Evolutionary conservation across 2,888 invertebrate genomes (phyloP), one percentile per base, ranked within the genome.

Genomic region (Sinotaia quadrata): DNA sequence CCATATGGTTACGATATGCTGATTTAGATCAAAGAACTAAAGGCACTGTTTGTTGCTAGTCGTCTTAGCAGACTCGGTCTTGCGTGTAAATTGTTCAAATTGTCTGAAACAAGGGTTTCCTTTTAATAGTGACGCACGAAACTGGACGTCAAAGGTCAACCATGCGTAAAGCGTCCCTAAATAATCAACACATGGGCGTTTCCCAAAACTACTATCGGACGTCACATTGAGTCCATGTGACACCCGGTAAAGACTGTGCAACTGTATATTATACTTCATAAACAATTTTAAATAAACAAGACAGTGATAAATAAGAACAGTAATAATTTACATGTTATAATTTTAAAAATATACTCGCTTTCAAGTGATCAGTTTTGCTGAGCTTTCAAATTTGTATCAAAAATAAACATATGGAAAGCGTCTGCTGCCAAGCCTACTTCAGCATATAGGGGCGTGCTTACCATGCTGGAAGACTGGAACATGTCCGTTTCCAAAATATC

Each of bases 401-500:
- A 31, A 24, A 15, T 21, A 29, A 69, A 65, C 69, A 69, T 69
- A 69, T 69, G 69, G 59, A 36, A 59, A 52, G 44, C 29, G 47
- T 47, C 60, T 44, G 54, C 54, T 57, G 62, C 57, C 34, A 29
- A 34, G 24, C 29, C 29, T 37, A 31, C 59, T 69, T 67, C 67
- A 49, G 47, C 61, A 61, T 56, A 37, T 24, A 24, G 18, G 18
- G 34, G 29, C 33, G 24, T 51, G 59, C 73, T 72, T 72, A 75
- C 73, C 69, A 74, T 67, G 51, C 60, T 61, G 47, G 79, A 78
- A 67, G 77, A 69, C 66, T 78, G 78, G 76, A 84, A 83, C 63
- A 81, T 77, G 76, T 83, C 82, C 70, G 81, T 75, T 71, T 84
- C 82, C 75, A 84, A 72, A 60, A 84, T 79, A 63, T 81, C 82